Evolutionary conservation across 2,797 vertebrate genomes (phyloP).

Genomic region (Squalus acanthias): DNA sequence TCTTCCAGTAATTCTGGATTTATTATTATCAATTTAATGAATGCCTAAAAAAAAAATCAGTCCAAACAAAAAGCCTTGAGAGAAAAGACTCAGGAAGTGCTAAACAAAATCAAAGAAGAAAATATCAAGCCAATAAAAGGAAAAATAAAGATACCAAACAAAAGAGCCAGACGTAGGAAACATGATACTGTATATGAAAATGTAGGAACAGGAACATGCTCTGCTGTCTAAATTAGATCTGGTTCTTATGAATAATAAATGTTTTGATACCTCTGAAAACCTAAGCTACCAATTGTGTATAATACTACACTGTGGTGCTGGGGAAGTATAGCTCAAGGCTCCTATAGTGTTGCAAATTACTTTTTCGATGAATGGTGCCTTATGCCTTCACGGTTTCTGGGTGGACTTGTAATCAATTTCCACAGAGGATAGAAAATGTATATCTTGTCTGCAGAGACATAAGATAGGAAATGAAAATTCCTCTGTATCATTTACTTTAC

Average conservation of each 20-base stretch:
- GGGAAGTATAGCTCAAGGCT: background rate
- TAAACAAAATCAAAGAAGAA: background rate
- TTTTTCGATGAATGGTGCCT: background rate
- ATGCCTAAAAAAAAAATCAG: background rate
- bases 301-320: background rate
- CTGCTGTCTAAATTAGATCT: background rate
- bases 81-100: background rate
- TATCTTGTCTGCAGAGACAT: background rate
- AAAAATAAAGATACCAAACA: background rate
- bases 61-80: background rate
- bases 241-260: background rate
- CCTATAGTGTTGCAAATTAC: background rate
- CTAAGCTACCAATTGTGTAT: background rate
- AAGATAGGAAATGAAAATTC: constrained; percentile 11
- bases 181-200: background rate
- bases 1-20: background rate
- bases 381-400: background rate
- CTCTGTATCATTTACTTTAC: no score
- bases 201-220: background rate
- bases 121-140: background rate
- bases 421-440: constrained; percentile 6
- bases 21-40: background rate
- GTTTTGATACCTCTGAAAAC: background rate
- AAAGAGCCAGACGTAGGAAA: background rate
- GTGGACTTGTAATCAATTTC: constrained; percentile 17